Evolutionary conservation across 1,140 invertebrate genomes (phyloP).

Genomic region (Philopotamus ludificatus): DNA sequence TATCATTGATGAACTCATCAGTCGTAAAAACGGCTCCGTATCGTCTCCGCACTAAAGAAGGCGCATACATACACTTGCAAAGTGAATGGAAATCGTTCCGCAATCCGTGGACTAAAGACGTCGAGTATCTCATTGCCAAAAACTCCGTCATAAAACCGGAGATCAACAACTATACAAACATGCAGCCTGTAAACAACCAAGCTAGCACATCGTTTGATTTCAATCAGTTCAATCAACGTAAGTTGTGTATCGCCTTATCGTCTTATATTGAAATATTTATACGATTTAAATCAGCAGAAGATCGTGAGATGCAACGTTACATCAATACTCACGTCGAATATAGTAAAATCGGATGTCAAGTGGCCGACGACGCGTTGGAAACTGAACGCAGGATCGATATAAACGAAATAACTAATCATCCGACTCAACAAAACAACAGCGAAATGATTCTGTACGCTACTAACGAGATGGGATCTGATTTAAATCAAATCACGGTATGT

Average conservation of each 20-base stretch:
- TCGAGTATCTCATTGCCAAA: conserved; percentile 84
- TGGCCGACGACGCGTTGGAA: conserved; percentile 68
- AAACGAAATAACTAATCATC: too few species aligned
- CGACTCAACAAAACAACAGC: conserved; percentile 44
- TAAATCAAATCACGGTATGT: not conserved
- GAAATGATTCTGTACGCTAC: not conserved
- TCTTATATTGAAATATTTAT: not conserved
- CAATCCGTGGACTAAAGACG: conserved; percentile 91
- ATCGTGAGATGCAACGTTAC: conserved; percentile 65
- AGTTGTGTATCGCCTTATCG: conserved; percentile 37
- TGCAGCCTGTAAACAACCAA: not conserved
- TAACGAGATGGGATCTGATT: not conserved
- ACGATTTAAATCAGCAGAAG: conserved; percentile 45
- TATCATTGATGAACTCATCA: conserved; percentile 67
- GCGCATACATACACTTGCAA: conserved; percentile 69
- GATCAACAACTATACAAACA: conserved; percentile 53
- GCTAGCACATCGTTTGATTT: conserved; percentile 54
- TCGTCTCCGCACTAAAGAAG: conserved; percentile 77
- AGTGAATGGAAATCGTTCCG: conserved; percentile 85
- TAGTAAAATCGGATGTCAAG: conserved; percentile 76
- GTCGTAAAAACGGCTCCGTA: conserved; percentile 70
- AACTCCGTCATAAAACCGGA: conserved; percentile 65
- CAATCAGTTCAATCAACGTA: conserved; percentile 62
- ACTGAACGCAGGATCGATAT: conserved; percentile 5
- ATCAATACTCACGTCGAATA: conserved; percentile 75